phyloP scores from a whole-genome alignment of 92 coral and sea anemone genomes.

The Porites divaricata region DNA sequence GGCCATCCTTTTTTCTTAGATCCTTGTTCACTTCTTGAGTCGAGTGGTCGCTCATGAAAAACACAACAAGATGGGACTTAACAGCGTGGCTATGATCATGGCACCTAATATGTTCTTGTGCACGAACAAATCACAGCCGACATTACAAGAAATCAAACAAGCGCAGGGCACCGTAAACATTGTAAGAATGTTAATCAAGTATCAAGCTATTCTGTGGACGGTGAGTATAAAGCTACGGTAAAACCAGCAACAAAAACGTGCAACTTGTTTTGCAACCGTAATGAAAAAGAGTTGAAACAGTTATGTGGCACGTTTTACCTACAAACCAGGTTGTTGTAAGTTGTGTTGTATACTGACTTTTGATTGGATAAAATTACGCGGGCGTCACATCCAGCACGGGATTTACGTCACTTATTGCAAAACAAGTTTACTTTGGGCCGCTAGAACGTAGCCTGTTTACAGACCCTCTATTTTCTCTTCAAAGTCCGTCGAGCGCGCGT shows the following conservation, averaged over 20 bases:
- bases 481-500: too few relatives aligned
- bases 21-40: conserved; percentile 83
- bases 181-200: conserved; percentile 95
- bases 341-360: too few relatives aligned
- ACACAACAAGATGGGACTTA: conserved; percentile 94
- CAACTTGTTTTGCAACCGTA: background rate
- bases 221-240: conserved; percentile 57
- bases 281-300: too few relatives aligned
- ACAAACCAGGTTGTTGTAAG: too few relatives aligned
- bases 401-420: too few relatives aligned
- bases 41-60: conserved; percentile 82
- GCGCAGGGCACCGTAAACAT: conserved; percentile 95
- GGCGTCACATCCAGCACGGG: too few relatives aligned
- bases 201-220: conserved; percentile 97
- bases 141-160: conserved; percentile 76
- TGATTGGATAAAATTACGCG: too few relatives aligned
- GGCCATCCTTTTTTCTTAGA: conserved; percentile 31
- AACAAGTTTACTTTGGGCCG: too few relatives aligned
- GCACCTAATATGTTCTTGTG: conserved; percentile 94
- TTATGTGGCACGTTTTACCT: too few relatives aligned
- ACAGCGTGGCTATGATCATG: conserved; percentile 99
- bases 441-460: too few relatives aligned
- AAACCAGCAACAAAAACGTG: too few relatives aligned
- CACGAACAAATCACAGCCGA: conserved; percentile 73
- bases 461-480: too few relatives aligned